phyloP scores from a whole-genome alignment of 2,797 vertebrate species.

The Leucoraja ocellata region DNA sequence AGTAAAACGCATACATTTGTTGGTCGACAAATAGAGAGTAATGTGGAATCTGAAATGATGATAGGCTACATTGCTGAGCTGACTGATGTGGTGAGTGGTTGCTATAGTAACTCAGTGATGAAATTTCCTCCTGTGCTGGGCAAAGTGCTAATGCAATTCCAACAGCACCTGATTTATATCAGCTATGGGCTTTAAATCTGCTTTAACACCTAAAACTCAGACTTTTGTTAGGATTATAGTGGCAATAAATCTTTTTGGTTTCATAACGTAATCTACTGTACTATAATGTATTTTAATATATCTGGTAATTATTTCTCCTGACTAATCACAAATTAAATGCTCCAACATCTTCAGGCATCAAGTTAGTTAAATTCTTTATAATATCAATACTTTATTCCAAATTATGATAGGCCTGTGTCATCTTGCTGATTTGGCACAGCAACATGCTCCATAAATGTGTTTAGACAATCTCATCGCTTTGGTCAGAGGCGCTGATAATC shows the following conservation, averaged over 20 bases:
- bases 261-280: background rate
- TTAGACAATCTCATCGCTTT: too few relatives aligned
- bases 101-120: conserved; percentile 48
- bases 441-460: background rate
- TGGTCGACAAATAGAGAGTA: conserved; percentile 43
- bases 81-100: conserved; percentile 47
- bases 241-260: background rate
- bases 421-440: background rate
- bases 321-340: background rate
- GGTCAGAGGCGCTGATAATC: background rate
- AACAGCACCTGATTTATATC: conserved; percentile 16
- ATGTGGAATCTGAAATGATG: conserved; percentile 45
- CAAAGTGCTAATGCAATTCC: conserved; percentile 40
- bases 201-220: background rate
- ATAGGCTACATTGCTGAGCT: conserved; percentile 44
- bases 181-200: background rate
- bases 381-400: background rate
- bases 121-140: conserved; percentile 45
- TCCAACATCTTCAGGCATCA: background rate
- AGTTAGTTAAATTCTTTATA: background rate
- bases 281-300: background rate
- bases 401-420: background rate
- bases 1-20: background rate
- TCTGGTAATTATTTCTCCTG: background rate
- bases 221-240: background rate